Percentiles rank a stretch among this genome's conserved stretches.
Evolutionary conservation across 1,140 invertebrate genomes (phyloP).

Genomic region (Cardiocondyla obscurior): DNA sequence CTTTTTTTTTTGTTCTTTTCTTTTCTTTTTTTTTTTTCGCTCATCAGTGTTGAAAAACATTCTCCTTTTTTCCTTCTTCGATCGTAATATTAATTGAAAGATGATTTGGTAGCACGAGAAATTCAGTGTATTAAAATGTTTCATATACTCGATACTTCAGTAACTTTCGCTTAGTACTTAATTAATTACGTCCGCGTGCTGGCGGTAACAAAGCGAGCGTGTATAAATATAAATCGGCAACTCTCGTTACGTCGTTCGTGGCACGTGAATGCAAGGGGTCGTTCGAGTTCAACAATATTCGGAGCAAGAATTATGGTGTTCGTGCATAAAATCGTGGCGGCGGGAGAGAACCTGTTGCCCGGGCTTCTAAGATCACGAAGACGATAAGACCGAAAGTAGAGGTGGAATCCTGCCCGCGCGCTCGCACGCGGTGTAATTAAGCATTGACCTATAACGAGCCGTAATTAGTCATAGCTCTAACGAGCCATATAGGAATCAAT

Average conservation of each 20-base stretch:
- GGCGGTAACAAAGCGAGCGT: neutral
- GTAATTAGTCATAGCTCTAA: slow-evolving; percentile 82
- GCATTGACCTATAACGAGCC: slow-evolving; percentile 81
- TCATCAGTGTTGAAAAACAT: slow-evolving; percentile 29
- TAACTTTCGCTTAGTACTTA: slow-evolving; percentile 16
- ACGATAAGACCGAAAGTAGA: slow-evolving; percentile 74
- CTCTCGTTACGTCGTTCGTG: slow-evolving; percentile 54
- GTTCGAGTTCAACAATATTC: slow-evolving; percentile 63
- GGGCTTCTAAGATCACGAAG: slow-evolving; percentile 71
- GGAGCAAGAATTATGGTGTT: slow-evolving; percentile 63
- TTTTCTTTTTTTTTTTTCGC: neutral
- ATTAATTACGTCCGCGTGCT: slow-evolving; percentile 26
- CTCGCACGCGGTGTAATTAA: slow-evolving; percentile 82
- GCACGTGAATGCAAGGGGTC: slow-evolving; percentile 55
- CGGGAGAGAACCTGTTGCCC: slow-evolving; percentile 68
- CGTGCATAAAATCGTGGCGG: slow-evolving; percentile 66
- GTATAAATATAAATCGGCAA: slow-evolving; percentile 55
- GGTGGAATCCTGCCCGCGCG: slow-evolving; percentile 75
- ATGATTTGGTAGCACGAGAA: slow-evolving; percentile 28
- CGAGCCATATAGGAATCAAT: slow-evolving; percentile 75
- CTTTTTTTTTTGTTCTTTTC: neutral
- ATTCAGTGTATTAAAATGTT: slow-evolving; percentile 35
- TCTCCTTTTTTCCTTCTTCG: neutral
- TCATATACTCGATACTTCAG: no score
- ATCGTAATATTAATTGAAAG: slow-evolving; percentile 13